A percentile compares a stretch with the other conserved stretches of the same genome.
Conservation (phyloP, 2,797 vertebrate genomes). For the Darevskia mixta region DNA sequence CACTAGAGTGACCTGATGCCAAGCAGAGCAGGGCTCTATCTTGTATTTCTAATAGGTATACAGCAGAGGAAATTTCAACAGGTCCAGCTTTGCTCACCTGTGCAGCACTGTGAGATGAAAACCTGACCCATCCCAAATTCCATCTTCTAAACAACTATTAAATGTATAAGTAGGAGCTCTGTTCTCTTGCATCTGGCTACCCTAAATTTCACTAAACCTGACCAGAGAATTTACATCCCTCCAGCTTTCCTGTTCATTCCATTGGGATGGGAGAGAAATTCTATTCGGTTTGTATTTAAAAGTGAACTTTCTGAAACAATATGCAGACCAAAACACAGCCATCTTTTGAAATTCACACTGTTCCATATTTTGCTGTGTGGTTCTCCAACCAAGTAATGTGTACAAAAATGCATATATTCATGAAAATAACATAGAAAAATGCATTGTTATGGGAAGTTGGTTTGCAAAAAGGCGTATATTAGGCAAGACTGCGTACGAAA, state of each 20-base stretch:
- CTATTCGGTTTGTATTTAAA: too few relatives aligned
- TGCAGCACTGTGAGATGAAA: background rate
- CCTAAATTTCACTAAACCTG: background rate
- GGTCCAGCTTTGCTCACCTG: background rate
- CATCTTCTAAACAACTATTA: background rate
- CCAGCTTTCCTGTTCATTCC: background rate
- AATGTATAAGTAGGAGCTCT: too few relatives aligned
- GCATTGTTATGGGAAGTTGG: too few relatives aligned
- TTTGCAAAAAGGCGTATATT: too few relatives aligned
- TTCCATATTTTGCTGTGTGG: too few relatives aligned
- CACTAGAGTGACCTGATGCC: background rate
- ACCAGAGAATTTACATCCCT: background rate
- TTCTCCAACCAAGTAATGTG: too few relatives aligned
- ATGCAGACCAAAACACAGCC: too few relatives aligned
- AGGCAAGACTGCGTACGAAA: too few relatives aligned
- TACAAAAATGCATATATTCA: too few relatives aligned
- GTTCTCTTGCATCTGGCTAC: background rate
- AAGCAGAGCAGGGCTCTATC: background rate
- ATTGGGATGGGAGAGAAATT: background rate
- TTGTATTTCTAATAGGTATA: background rate
- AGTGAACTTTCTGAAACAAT: too few relatives aligned
- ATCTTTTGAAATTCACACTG: too few relatives aligned
- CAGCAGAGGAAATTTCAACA: background rate
- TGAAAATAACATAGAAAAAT: too few relatives aligned
- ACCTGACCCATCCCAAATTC: background rate